phyloP scores from a whole-genome alignment of 2,113 vertebrate species.

The Hassar affinis region DNA sequence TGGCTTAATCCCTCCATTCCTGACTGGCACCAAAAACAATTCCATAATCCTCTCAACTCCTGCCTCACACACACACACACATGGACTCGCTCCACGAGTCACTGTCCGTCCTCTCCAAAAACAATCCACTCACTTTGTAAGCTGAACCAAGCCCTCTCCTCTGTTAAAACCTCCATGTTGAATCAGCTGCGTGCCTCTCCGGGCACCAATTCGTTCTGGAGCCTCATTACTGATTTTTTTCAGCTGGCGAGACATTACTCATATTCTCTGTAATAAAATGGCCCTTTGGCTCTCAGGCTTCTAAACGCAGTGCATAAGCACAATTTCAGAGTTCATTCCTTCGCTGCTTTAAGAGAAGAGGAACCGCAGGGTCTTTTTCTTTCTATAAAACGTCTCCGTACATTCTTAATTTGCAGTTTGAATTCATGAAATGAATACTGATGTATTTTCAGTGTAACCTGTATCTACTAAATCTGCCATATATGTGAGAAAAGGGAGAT shows the following conservation, averaged over 20 bases:
- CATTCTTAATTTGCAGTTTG: background rate
- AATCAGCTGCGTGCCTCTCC: slow-evolving; percentile 13
- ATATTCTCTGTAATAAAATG: slow-evolving; percentile 40
- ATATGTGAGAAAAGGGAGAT: background rate
- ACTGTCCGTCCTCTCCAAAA: slow-evolving; percentile 4
- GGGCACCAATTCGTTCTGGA: slow-evolving; percentile 10
- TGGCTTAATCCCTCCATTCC: background rate
- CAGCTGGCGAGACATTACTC: slow-evolving; percentile 45
- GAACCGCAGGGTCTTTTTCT: background rate
- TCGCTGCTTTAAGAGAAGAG: slow-evolving; percentile 1
- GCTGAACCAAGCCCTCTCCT: background rate
- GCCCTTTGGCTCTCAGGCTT: background rate
- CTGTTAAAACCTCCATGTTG: slow-evolving; percentile 15
- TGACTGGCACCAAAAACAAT: background rate
- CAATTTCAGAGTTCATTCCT: slow-evolving; percentile 25
- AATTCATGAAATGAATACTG: background rate
- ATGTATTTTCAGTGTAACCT: background rate
- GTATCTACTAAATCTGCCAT: background rate
- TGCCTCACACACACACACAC: background rate
- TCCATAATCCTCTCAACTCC: background rate
- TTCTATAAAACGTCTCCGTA: background rate
- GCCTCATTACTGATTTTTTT: slow-evolving; percentile 41
- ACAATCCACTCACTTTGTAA: slow-evolving; percentile 46
- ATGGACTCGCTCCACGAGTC: background rate
- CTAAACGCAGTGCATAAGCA: slow-evolving; percentile 33